Evolutionary conservation across 2,113 vertebrate species (phyloP).

Genomic region (Calcarius ornatus): DNA sequence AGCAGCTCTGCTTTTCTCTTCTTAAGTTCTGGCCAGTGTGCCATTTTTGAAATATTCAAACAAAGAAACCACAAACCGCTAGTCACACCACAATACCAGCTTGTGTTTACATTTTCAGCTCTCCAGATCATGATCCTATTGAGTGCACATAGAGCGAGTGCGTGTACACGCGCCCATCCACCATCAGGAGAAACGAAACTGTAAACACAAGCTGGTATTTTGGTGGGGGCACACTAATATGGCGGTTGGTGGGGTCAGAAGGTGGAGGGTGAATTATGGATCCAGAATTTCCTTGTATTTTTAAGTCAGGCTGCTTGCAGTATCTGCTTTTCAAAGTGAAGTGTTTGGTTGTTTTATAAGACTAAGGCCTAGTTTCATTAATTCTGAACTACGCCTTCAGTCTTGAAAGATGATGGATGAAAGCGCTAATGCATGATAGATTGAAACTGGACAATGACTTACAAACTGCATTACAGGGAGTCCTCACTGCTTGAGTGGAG

Average conservation of each 20-base stretch:
- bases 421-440: neutral
- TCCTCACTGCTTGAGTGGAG: neutral
- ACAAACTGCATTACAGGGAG: neutral
- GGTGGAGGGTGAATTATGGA: constrained; percentile 79
- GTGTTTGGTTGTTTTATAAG: constrained; percentile 58
- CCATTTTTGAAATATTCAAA: constrained; percentile 81
- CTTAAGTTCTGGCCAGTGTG: constrained; percentile 80
- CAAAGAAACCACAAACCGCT: constrained; percentile 81
- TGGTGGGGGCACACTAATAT: constrained; percentile 81
- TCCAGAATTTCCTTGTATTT: constrained; percentile 79
- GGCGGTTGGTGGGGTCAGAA: constrained; percentile 75
- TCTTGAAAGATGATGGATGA: neutral
- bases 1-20: constrained; percentile 68
- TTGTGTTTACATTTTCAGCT: constrained; percentile 85
- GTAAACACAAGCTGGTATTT: constrained; percentile 87
- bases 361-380: constrained; percentile 56
- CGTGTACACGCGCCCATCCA: constrained; percentile 77
- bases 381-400: neutral
- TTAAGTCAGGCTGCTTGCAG: constrained; percentile 75
- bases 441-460: neutral
- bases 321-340: constrained; percentile 71
- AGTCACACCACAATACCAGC: constrained; percentile 83
- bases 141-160: constrained; percentile 81
- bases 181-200: constrained; percentile 75
- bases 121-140: constrained; percentile 82